Evolutionary conservation across 1,140 invertebrate species (phyloP), one percentile per base, ranked within the genome.

Genomic region (Capitella teleta): DNA sequence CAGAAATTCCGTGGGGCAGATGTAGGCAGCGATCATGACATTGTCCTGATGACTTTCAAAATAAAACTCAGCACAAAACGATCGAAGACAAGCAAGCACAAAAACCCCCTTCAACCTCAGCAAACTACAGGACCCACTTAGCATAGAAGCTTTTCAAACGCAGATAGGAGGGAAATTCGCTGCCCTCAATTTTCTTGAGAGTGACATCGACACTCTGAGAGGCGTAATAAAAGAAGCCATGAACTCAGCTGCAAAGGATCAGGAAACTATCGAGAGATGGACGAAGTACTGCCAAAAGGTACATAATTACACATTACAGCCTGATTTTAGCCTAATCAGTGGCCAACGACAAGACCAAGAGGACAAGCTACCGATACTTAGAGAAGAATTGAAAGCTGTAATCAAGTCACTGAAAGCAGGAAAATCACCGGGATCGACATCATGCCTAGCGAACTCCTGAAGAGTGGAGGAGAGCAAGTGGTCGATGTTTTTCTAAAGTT

Each of bases 1-100:
- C 49, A 50, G 38, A 57, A 30, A 1, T 59, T 50, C 43, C 53
- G 42, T 12, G 57, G 51, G 0, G 49, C 49, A 18, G 57, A 48
- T 34, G 43, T 57, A 19, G 41, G 45, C 18, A 59, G 55, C 36
- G 55, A 57, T 38, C 57, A 59, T 52, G 55, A 58, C 52, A 23
- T 56, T 5, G 57, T 58, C 2, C n/a, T 58, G 26, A 26, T 38
- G 18, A 55, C 54, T 4, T 41, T 56, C 12, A 46, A 47, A 28
- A 19, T 58, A 1, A 43, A 52, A 10, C 24, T 58, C n/a, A n/a
- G n/a, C n/a, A n/a, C n/a, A n/a, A n/a, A 16, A 56, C 51, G 30
- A 50, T 0, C 12, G 23, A 28, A n/a, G n/a, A 25, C 3, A 28
- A 26, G 6, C 32, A 26, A 25, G 25, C 44, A 18, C 6, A 57